Evolutionary conservation across 2,113 vertebrate species (phyloP).

Genomic region (Platysternon megacephalum): DNA sequence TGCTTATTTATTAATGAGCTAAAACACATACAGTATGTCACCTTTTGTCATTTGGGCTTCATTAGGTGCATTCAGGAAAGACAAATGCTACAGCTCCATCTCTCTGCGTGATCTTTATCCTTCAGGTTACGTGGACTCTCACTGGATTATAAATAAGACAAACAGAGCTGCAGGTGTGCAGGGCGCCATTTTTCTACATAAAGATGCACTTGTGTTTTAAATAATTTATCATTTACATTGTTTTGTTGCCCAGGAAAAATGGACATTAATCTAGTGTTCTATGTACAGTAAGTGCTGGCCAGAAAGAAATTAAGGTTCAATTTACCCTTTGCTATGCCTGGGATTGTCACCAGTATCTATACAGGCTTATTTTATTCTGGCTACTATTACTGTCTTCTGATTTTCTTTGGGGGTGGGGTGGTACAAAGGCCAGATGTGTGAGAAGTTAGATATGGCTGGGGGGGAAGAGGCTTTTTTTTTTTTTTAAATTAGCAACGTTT

Average conservation of each 20-base stretch:
- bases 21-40: constrained; percentile 86
- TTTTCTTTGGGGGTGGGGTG: not conserved
- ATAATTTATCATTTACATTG: constrained; percentile 21
- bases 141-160: not conserved
- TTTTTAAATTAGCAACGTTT: not conserved
- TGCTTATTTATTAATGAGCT: constrained; percentile 92
- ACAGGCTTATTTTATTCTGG: not conserved
- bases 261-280: not conserved
- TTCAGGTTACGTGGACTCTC: constrained; percentile 10
- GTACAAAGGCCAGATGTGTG: not conserved
- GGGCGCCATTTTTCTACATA: not conserved
- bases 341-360: rapidly evolving
- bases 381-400: not conserved
- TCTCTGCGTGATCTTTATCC: not conserved
- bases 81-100: not conserved
- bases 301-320: not conserved
- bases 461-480: not conserved
- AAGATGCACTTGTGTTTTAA: constrained; percentile 11
- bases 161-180: not conserved
- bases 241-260: not conserved
- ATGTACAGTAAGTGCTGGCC: not conserved
- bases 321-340: not conserved
- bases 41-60: constrained; percentile 61
- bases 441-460: not conserved
- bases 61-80: constrained; percentile 8